A percentile compares a stretch with the other conserved stretches of the same genome.
Conservation (phyloP, 2,888 invertebrate species). For the Steinernema hermaphroditum region DNA sequence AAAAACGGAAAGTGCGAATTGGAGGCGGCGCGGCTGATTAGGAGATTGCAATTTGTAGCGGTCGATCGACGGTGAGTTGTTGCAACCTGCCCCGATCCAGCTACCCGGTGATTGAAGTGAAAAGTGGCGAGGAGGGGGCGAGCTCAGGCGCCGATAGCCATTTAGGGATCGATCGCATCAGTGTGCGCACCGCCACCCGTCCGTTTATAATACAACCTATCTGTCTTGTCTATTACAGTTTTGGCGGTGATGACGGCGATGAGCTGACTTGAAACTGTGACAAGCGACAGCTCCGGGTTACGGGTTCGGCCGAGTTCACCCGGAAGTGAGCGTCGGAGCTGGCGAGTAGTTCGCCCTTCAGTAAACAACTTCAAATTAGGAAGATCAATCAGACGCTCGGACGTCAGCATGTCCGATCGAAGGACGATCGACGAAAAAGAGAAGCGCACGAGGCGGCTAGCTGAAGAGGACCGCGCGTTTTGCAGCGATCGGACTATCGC, state of each 20-base stretch:
- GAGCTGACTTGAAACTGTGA: constrained; percentile 17
- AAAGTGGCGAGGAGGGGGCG: not conserved
- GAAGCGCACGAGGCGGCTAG: not conserved
- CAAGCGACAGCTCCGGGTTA: not conserved
- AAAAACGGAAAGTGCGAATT: not conserved
- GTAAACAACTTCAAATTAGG: no score
- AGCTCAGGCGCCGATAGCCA: constrained; percentile 24
- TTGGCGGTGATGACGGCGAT: not conserved
- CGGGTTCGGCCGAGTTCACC: not conserved
- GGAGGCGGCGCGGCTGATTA: not conserved
- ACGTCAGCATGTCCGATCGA: no score
- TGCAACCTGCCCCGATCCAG: not conserved
- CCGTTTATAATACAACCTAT: constrained; percentile 24
- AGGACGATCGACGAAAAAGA: not conserved
- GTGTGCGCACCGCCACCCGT: constrained; percentile 22
- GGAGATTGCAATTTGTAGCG: not conserved
- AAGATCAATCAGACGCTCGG: no score
- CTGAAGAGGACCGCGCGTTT: not conserved
- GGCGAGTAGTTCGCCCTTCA: no score
- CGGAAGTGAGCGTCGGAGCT: not conserved
- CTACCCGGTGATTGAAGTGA: not conserved
- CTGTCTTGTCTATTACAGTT: constrained; percentile 21
- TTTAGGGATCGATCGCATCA: constrained; percentile 19
- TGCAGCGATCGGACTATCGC: constrained; percentile 25
- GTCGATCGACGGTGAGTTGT: not conserved